Percentiles rank a stretch among this genome's conserved stretches.
Conservation (phyloP, 2,797 vertebrate genomes). For the Alouatta caraya region DNA sequence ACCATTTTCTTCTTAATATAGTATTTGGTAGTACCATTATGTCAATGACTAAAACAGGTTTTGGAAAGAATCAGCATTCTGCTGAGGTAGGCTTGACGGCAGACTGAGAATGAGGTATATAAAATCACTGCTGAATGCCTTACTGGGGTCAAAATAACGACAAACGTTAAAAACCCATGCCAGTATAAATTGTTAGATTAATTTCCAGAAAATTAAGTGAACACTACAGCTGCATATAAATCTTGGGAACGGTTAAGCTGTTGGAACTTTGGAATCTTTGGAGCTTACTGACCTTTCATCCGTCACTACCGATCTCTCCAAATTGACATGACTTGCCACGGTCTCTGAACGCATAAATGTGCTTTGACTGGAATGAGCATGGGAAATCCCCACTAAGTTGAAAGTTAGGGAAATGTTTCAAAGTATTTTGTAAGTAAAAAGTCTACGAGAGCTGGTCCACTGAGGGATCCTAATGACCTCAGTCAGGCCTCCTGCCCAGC, state of each 20-base stretch:
- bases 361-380: not conserved
- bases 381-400: not conserved
- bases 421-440: not conserved
- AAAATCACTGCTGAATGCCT: not conserved
- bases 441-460: not conserved
- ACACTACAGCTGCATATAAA: not conserved
- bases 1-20: not conserved
- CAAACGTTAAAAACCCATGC: not conserved
- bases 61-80: slow-evolving; percentile 17
- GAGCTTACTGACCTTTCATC: not conserved
- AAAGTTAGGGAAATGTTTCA: not conserved
- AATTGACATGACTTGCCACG: not conserved
- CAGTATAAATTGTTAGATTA: not conserved
- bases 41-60: not conserved
- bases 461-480: not conserved
- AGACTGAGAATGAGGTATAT: not conserved
- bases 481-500: not conserved
- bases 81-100: not conserved
- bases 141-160: not conserved
- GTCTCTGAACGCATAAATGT: not conserved
- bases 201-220: not conserved
- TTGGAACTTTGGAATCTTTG: not conserved
- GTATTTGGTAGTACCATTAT: not conserved
- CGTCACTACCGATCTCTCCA: not conserved
- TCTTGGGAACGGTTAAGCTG: not conserved